A percentile compares a stretch with the other conserved stretches of the same genome.
These are phyloP conservation scores for Barypeithes pellucidus DNA, from an alignment of 2,888 invertebrate genomes.

Conservation along the genomic window DNA sequence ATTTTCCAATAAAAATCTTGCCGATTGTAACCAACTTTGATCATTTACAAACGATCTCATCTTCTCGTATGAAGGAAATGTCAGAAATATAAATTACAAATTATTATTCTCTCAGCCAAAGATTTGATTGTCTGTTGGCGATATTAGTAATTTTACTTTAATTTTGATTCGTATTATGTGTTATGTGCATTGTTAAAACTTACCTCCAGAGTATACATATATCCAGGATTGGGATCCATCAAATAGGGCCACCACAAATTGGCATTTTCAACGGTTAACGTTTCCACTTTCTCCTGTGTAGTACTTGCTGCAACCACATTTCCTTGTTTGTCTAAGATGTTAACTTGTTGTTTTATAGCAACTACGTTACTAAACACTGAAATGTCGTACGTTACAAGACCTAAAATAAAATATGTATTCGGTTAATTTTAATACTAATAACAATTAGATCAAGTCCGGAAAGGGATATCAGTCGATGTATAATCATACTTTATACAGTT, in stretches of 20 bases:
- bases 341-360: conserved; percentile 25
- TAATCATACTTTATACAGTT: too few species aligned
- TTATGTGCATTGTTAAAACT: neutral
- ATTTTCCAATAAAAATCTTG: too few species aligned
- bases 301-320: conserved; percentile 25
- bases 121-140: too few species aligned
- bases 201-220: conserved; percentile 88
- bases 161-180: neutral
- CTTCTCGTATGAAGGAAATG: too few species aligned
- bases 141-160: too few species aligned
- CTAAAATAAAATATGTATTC: neutral
- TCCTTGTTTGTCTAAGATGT: conserved; percentile 45
- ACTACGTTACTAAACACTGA: neutral
- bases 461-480: too few species aligned
- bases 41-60: too few species aligned
- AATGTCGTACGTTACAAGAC: conserved; percentile 29
- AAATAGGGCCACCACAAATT: conserved; percentile 95
- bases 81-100: too few species aligned
- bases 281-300: conserved; percentile 72
- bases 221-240: too few species aligned
- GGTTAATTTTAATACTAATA: conserved; percentile 2
- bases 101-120: too few species aligned
- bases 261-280: conserved; percentile 78
- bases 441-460: too few species aligned
- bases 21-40: too few species aligned